phyloP scores from a whole-genome alignment of 2,888 invertebrate genomes.

The Melangyna quadrimaculata region DNA sequence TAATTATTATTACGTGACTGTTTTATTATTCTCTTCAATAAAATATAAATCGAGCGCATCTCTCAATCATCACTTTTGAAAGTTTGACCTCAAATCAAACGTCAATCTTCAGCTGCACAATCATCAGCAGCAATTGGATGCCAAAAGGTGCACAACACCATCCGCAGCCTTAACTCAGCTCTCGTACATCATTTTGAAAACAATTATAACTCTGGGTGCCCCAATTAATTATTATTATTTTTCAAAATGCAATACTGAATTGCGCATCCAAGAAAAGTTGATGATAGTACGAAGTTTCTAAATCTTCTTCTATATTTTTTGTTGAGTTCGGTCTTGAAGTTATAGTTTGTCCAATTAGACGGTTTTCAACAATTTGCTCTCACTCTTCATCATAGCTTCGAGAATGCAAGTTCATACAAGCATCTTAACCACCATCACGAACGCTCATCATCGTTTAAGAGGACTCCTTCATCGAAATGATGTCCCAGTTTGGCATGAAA shows the following conservation, averaged over 20 bases:
- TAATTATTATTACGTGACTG: constrained; percentile 72
- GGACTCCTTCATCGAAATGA: constrained; percentile 46
- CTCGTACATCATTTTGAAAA: constrained; percentile 48
- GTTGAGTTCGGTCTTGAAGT: background rate
- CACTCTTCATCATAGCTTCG: background rate
- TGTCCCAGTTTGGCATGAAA: constrained; percentile 54
- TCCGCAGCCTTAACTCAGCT: background rate
- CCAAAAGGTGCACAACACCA: constrained; percentile 44
- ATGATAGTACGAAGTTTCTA: constrained; percentile 57
- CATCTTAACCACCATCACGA: constrained; percentile 22
- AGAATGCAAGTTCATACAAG: constrained; percentile 17
- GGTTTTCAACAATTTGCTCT: constrained; percentile 16
- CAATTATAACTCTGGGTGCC: constrained; percentile 66
- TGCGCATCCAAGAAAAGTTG: constrained; percentile 32
- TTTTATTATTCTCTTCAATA: constrained; percentile 60
- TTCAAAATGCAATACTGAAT: constrained; percentile 68
- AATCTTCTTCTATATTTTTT: background rate
- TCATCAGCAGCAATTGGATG: background rate
- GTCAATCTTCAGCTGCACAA: constrained; percentile 33
- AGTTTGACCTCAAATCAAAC: constrained; percentile 71
- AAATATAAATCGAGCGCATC: constrained; percentile 28
- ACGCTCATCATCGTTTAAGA: constrained; percentile 36
- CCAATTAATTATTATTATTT: constrained; percentile 71
- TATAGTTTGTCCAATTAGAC: constrained; percentile 54
- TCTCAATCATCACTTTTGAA: constrained; percentile 71